phyloP scores from a whole-genome alignment of 2,113 vertebrate species.

The Anoplopoma fimbria region DNA sequence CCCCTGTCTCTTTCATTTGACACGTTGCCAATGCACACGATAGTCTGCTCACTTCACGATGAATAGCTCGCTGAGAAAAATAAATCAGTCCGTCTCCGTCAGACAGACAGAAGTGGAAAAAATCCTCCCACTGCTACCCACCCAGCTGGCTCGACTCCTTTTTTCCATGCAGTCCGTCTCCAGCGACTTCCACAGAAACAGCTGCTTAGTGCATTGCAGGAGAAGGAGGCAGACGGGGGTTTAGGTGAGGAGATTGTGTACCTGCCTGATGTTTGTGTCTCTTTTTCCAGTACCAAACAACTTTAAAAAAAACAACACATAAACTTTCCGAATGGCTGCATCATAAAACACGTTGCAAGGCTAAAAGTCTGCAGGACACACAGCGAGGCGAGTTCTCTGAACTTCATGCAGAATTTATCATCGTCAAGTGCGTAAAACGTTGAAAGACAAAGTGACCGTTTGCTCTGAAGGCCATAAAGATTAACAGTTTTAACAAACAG shows the following conservation, averaged over 20 bases:
- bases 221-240: slow-evolving; percentile 10
- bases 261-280: slow-evolving; percentile 62
- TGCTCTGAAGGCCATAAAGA: neutral
- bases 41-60: slow-evolving; percentile 27
- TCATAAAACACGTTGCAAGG: slow-evolving; percentile 35
- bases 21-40: neutral
- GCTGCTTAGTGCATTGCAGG: slow-evolving; percentile 76
- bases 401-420: slow-evolving; percentile 29
- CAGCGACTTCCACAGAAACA: slow-evolving; percentile 71
- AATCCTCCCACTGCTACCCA: slow-evolving; percentile 68
- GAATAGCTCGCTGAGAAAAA: slow-evolving; percentile 47
- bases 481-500: slow-evolving; percentile 13
- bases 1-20: neutral
- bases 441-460: slow-evolving; percentile 18
- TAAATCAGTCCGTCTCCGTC: slow-evolving; percentile 47
- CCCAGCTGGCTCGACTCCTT: slow-evolving; percentile 74
- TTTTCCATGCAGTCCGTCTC: slow-evolving; percentile 73
- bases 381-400: neutral
- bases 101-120: slow-evolving; percentile 72
- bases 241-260: slow-evolving; percentile 42
- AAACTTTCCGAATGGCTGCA: slow-evolving; percentile 31
- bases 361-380: slow-evolving; percentile 13
- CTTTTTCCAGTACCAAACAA: slow-evolving; percentile 25
- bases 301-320: slow-evolving; percentile 41
- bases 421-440: slow-evolving; percentile 14